These are phyloP conservation scores for Chironomus riparius DNA, from an alignment of 2,888 invertebrate species.

Conservation along the genomic window DNA sequence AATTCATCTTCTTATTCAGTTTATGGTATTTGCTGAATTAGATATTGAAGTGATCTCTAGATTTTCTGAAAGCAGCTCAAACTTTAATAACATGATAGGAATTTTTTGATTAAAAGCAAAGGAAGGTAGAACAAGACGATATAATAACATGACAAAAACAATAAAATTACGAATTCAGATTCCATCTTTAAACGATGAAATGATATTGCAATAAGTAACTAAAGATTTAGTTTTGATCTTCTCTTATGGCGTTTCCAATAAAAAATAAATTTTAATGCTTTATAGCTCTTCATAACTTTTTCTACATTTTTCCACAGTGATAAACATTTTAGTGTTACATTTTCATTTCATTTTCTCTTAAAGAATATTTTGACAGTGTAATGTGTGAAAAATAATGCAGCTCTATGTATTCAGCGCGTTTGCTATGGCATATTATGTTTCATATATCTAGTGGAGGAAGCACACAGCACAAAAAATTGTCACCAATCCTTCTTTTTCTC, in stretches of 20 bases:
- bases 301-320: background rate
- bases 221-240: conserved; percentile 19
- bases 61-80: background rate
- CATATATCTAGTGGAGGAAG: conserved; percentile 25
- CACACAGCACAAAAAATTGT: conserved; percentile 2
- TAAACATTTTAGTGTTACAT: background rate
- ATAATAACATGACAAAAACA: background rate
- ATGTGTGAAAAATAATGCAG: conserved; percentile 17
- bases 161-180: background rate
- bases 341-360: background rate
- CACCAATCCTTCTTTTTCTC: conserved; percentile 24
- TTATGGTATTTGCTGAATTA: background rate
- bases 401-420: conserved; percentile 26
- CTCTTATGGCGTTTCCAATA: background rate
- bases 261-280: conserved; percentile 19
- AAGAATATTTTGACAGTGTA: background rate
- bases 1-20: too few species aligned
- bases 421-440: conserved; percentile 16
- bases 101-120: background rate
- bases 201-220: conserved; percentile 12
- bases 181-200: background rate
- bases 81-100: too few species aligned
- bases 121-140: background rate
- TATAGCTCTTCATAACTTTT: conserved; percentile 1
- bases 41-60: background rate